Conservation (phyloP, 2,797 vertebrate genomes). For the Eulemur rubriventer region DNA sequence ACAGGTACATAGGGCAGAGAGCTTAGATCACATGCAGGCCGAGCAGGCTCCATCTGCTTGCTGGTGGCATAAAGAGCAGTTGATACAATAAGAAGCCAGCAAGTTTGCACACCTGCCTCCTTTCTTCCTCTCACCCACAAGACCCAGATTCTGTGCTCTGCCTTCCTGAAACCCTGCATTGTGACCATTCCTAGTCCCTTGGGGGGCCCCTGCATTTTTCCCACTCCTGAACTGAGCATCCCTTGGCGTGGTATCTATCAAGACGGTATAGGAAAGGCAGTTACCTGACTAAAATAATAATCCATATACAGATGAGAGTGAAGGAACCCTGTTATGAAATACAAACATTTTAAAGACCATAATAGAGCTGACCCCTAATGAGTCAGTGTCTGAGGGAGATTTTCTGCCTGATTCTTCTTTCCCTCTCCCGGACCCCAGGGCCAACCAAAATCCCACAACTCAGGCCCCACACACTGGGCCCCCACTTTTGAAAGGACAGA, state of each 20-base stretch:
- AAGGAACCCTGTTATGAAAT: background rate
- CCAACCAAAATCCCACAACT: background rate
- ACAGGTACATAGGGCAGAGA: background rate
- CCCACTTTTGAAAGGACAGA: slow-evolving; percentile 12
- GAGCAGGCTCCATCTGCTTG: background rate
- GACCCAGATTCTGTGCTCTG: slow-evolving; percentile 19
- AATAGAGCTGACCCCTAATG: background rate
- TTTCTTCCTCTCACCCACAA: slow-evolving; percentile 19
- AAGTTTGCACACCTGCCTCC: slow-evolving; percentile 15
- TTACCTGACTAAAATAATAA: background rate
- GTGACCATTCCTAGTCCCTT: background rate
- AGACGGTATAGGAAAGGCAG: background rate
- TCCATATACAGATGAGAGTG: background rate
- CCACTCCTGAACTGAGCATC: background rate
- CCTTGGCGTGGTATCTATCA: background rate
- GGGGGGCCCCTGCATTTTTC: background rate
- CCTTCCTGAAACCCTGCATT: slow-evolving; percentile 14
- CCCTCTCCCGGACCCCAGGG: background rate
- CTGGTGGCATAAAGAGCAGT: slow-evolving; percentile 4
- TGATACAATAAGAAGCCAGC: slow-evolving; percentile 50
- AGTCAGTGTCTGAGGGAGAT: background rate
- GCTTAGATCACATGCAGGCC: background rate
- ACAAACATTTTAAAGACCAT: background rate
- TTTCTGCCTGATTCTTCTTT: background rate
- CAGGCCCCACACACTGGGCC: background rate